A percentile compares a stretch with the other conserved stretches of the same genome.
Evolutionary conservation across 53 echinoderm and acorn worm genomes (phyloP).

Genomic region (Stichopus horrens): DNA sequence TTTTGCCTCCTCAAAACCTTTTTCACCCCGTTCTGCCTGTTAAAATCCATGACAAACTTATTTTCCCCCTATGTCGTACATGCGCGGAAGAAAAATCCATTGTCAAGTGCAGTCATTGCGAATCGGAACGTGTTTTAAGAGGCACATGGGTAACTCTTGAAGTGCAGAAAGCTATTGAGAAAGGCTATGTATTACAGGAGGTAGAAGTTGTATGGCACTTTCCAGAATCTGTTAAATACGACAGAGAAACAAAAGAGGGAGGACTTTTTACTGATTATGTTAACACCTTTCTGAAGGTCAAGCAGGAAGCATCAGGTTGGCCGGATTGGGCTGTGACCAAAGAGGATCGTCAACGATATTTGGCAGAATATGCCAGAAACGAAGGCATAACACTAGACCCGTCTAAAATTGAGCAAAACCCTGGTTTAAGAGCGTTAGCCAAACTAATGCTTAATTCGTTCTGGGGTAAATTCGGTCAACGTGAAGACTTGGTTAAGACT

Average conservation of each 20-base stretch:
- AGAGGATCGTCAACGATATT: slow-evolving; percentile 1
- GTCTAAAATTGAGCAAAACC: slow-evolving; percentile 48
- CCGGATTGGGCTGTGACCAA: slow-evolving; percentile 40
- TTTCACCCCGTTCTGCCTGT: slow-evolving; percentile 65
- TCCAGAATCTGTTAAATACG: slow-evolving; percentile 32
- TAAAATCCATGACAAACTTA: slow-evolving; percentile 38
- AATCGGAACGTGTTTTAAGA: slow-evolving; percentile 48
- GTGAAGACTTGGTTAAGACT: slow-evolving; percentile 32
- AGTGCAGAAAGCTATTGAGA: slow-evolving; percentile 60
- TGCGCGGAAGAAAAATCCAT: slow-evolving; percentile 54
- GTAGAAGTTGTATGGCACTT: slow-evolving; percentile 78
- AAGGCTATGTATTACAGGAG: slow-evolving; percentile 49
- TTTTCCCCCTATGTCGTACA: slow-evolving; percentile 64
- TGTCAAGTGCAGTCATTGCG: slow-evolving; percentile 43
- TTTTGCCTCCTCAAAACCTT: slow-evolving; percentile 54
- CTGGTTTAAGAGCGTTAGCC: slow-evolving; percentile 46
- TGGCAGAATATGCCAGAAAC: background rate
- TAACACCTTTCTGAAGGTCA: slow-evolving; percentile 65
- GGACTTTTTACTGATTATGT: slow-evolving; percentile 49
- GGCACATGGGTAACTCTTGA: slow-evolving; percentile 69
- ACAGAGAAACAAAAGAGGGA: background rate
- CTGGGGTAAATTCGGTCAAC: slow-evolving; percentile 61
- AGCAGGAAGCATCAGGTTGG: slow-evolving; percentile 57
- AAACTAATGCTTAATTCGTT: slow-evolving; percentile 62
- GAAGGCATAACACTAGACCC: slow-evolving; percentile 53